Evolutionary conservation across 2,797 vertebrate genomes (phyloP), one percentile per base, ranked within the genome.

Genomic region (Sphaeramia orbicularis): DNA sequence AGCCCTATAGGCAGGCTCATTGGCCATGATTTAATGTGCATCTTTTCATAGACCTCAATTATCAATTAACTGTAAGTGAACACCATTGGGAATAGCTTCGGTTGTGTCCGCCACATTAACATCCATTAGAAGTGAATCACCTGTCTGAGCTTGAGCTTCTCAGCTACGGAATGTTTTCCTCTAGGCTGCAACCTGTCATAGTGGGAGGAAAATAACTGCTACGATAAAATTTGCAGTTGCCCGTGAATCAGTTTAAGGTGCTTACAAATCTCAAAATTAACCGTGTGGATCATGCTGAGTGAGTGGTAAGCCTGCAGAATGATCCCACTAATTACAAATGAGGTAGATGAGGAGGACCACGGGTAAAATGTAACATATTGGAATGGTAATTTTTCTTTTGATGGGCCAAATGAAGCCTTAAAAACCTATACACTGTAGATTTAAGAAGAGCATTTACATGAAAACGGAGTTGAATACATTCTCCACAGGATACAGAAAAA

Each of bases 1-100:
- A 89, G 87, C 83, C 80, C 78, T 89, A 89, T 83, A 89, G 79
- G 78, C 85, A 71, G 81, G 64, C 84, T 90, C 80, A 63, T 78
- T 88, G 88, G 83, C 77, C 59, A 52, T 84, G 86, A 91, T 88
- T 89, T 90, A 88, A 86, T 86, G 87, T 80, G 87, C 86, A 89
- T 91, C 90, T 89, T 85, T 90, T 89, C 85, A 89, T 84, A 91
- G 83, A 88, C 83, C 85, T 87, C 87, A 83, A 71, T 90, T 89
- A 92, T 92, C 88, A 90, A 90, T 90, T 89, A 89, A 82, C 75
- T 86, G 84, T 89, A 87, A 90, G 86, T 84, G 76, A 80, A 80
- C 77, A 91, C 89, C 86, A 76, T 74, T 69, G 86, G 89, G 91
- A 89, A 86, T 87, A 84, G 75, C 63, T 74, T 71, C 76, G 58